These are phyloP conservation scores for Pseudococcus longispinus DNA, from an alignment of 2,888 invertebrate species.

Conservation along the genomic window DNA sequence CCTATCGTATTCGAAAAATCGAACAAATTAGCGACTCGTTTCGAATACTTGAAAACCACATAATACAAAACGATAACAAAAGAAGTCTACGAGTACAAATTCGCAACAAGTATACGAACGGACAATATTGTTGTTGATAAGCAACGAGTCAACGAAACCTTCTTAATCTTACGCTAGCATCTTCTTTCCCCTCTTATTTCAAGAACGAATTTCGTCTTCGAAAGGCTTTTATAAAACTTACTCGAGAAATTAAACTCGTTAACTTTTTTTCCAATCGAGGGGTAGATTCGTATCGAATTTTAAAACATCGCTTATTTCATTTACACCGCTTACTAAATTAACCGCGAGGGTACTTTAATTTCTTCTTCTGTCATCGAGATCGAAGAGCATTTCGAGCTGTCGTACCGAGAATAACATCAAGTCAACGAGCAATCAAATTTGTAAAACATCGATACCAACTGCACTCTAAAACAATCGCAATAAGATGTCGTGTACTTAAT, in stretches of 20 bases:
- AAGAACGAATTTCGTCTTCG: neutral
- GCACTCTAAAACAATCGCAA: neutral
- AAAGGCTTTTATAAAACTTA: neutral
- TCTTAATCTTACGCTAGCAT: conserved; percentile 8
- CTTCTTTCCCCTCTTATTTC: neutral
- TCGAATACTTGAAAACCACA: neutral
- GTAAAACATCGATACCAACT: neutral
- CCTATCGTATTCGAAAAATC: neutral
- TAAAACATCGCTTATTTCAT: neutral
- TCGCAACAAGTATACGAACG: neutral
- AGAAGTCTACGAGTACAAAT: neutral
- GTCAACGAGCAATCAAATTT: conserved; percentile 3
- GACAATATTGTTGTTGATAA: neutral
- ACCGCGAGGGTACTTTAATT: neutral
- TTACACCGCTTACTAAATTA: conserved; percentile 2
- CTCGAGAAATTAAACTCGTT: neutral
- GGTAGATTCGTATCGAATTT: conserved; percentile 34
- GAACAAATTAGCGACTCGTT: neutral
- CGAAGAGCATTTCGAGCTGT: neutral
- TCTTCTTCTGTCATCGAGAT: neutral
- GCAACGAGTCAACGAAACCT: neutral
- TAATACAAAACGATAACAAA: neutral
- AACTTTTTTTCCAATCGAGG: neutral
- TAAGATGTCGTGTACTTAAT: neutral
- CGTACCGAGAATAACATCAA: neutral